Evolutionary conservation across 2,888 invertebrate species (phyloP), one percentile per base, ranked within the genome.

Genomic region (Idaea aversata): DNA sequence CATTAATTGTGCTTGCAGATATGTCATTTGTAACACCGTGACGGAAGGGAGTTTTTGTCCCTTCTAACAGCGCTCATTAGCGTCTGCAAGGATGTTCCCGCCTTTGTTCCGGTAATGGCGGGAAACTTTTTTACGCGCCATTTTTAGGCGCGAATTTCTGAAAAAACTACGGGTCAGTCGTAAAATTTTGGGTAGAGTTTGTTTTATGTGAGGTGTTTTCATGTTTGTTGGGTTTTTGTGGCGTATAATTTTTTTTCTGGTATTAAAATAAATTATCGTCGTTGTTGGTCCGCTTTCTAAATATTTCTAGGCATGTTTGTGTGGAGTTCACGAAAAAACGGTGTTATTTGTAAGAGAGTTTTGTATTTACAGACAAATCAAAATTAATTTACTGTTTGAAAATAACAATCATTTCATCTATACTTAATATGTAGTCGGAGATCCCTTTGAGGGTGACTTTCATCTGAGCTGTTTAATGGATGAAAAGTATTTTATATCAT

Each of bases 31-130:
- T 67, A 65, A 65, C 64, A 62, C 64, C 64, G 66, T 70, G 70
- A 72, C 66, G 67, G 69, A 59, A 68, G 63, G 68, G 67, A 70
- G 67, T 72, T 74, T 81, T 82, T 81, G 77, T 77, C 63, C 25
- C 59, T 65, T 69, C 66, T 76, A 80, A 77, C 77, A 77, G 72
- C 72, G 64, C 81, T 83, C 83, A 82, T 83, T 83, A 83, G 82
- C 70, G 77, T 72, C 68, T 69, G 68, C 67, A 75, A 72, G 70
- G 71, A 69, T 72, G 72, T 72, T 73, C 72, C 75, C 71, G 69
- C 72, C 77, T 77, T 75, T 77, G 74, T 73, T 65, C 65, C 47
- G 65, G 67, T 74, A 74, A 77, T 75, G 71, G 69, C 65, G 69
- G 66, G 63, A 69, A 47, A 47, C 47, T 47, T 47, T 47, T 47